These are phyloP conservation scores for Brachynemurus nebulosus DNA, from an alignment of 2,888 invertebrate genomes.

Conservation along the genomic window DNA sequence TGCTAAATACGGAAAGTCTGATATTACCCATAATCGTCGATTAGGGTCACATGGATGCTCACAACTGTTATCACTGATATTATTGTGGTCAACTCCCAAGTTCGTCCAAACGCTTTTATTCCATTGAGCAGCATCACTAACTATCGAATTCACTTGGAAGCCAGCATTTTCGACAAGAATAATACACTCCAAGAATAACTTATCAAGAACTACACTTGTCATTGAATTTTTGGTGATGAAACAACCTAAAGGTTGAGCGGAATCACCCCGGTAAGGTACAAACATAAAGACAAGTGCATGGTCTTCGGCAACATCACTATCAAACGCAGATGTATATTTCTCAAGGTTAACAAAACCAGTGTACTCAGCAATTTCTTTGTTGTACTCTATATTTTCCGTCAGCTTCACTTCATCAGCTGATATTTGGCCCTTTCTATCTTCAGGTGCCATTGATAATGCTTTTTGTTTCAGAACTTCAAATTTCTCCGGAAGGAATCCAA, in stretches of 20 bases:
- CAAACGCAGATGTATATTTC: slow-evolving; percentile 16
- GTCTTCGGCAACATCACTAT: slow-evolving; percentile 15
- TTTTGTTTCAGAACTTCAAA: slow-evolving; percentile 15
- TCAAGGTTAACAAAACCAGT: slow-evolving; percentile 19
- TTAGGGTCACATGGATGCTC: slow-evolving; percentile 15
- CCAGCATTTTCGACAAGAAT: slow-evolving; percentile 16
- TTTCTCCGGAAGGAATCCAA: slow-evolving; percentile 15
- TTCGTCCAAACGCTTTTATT: slow-evolving; percentile 20
- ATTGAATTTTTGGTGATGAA: slow-evolving; percentile 20
- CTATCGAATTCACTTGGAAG: slow-evolving; percentile 17
- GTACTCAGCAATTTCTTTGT: slow-evolving; percentile 13
- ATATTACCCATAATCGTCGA: slow-evolving; percentile 18
- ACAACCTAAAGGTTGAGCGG: slow-evolving; percentile 20
- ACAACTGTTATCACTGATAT: slow-evolving; percentile 17
- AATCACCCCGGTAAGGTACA: slow-evolving; percentile 16
- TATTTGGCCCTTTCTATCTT: slow-evolving; percentile 14
- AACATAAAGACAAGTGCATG: slow-evolving; percentile 22
- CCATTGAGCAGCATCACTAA: slow-evolving; percentile 20
- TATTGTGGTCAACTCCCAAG: slow-evolving; percentile 13
- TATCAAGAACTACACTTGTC: slow-evolving; percentile 15
- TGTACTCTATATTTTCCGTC: slow-evolving; percentile 15
- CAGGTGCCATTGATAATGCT: slow-evolving; percentile 10
- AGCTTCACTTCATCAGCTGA: slow-evolving; percentile 20
- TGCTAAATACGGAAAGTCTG: slow-evolving; percentile 20
- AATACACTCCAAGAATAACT: slow-evolving; percentile 19